Base-by-base conservation (phyloP, 2,888 invertebrate genomes). In the Scelioninae gen. 1 region DNA sequence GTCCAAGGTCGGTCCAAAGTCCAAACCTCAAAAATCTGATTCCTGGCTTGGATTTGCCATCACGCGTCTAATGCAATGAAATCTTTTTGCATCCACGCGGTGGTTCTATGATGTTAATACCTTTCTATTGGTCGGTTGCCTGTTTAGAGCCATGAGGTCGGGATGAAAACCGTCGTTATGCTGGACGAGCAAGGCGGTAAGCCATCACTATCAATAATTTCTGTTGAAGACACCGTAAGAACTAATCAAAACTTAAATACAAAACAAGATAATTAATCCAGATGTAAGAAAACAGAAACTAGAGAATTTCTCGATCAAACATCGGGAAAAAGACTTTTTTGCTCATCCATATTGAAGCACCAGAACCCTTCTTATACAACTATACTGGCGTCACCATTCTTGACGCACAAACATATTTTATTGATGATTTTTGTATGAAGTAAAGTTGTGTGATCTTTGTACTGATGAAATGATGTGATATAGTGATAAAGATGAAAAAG, bases 171-270 rank as follows among this genome's bases (percentile, higher is more conserved):
- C 94, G 96, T 99, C 95, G 98, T 99, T 94, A 98, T 98, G 96
- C 96, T 99, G 96, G 99, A 99, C 96, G 98, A 99, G 95, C 99
- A 99, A 97, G 99, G 98, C 97, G 98, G 98, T 98, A 97, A 98
- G 97, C 95, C 95, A 95, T 89, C 89, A 89, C 91, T 87, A 86
- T 86, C 85, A 89, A 87, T 83, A 84, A 85, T 85, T 78, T 82
- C 79, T 82, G 69, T 77, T 81, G 76, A 84, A 34, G 79, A 84
- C 84, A 84, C 81, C 75, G 75, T 69, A 82, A 74, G 75, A 78
- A 65, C 23, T 29, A 77, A 68, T 66, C n/a, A 62, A 75, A 38
- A 38, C 31, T 43, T 63, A 55, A 31, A 66, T 56, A 81, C 49
- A 78, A 38, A 45, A 71, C 47, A 23, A 23, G 23, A 23, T 23